Conservation (phyloP, 2,113 vertebrate genomes). For the Carollia perspicillata region DNA sequence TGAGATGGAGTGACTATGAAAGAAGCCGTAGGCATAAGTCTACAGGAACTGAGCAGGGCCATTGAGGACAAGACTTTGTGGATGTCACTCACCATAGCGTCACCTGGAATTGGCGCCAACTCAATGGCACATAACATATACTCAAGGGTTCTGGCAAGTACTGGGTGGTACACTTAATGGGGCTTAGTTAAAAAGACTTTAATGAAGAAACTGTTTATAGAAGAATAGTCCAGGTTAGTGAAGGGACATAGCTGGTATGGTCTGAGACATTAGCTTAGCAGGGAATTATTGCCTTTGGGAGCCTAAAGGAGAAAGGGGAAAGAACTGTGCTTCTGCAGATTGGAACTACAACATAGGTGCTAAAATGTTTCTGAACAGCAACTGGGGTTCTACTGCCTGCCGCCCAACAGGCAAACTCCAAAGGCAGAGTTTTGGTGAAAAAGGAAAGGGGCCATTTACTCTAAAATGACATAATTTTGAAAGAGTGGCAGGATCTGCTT, state of each 20-base stretch:
- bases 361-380: not conserved
- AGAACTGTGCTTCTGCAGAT: not conserved
- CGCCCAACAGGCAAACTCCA: too few species aligned
- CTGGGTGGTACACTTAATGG: not conserved
- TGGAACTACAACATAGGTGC: too few species aligned
- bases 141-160: not conserved
- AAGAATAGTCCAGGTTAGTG: not conserved
- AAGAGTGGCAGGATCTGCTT: too few species aligned
- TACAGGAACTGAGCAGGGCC: not conserved
- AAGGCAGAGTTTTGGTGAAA: too few species aligned
- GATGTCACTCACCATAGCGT: not conserved
- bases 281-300: not conserved
- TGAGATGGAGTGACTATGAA: not conserved
- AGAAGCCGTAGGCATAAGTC: not conserved
- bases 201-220: not conserved
- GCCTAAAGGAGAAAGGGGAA: not conserved
- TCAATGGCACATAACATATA: not conserved
- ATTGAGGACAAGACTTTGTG: not conserved
- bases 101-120: not conserved
- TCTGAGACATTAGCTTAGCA: not conserved
- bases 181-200: not conserved
- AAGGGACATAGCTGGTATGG: not conserved
- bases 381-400: too few species aligned
- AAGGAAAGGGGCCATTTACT: too few species aligned
- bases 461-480: too few species aligned